Conservation (phyloP, 1,140 invertebrate genomes). For the Drosophila micromelanica region DNA sequence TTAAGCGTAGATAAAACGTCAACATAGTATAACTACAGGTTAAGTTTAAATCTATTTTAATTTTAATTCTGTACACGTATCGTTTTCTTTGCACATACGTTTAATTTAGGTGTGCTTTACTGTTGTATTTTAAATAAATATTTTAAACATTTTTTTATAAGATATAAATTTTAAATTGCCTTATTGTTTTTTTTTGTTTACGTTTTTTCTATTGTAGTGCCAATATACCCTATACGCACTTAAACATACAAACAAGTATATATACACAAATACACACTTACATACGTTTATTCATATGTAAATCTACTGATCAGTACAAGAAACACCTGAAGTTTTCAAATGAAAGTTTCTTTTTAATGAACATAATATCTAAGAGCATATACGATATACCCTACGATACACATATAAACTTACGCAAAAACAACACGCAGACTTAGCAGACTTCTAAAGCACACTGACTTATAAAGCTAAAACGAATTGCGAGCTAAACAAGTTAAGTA, state of each 20-base stretch:
- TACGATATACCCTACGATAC: conserved; percentile 44
- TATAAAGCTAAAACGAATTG: not conserved
- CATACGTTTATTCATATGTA: conserved; percentile 44
- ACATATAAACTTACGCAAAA: conserved; percentile 25
- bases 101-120: conserved; percentile 46
- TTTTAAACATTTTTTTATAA: conserved; percentile 48
- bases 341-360: conserved; percentile 82
- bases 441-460: conserved; percentile 47
- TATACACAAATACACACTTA: conserved; percentile 14
- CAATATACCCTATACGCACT: conserved; percentile 33
- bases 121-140: conserved; percentile 76
- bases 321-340: conserved; percentile 84
- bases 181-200: conserved; percentile 20
- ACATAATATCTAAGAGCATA: conserved; percentile 66
- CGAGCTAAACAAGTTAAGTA: conserved; percentile 15
- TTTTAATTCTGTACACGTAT: conserved; percentile 46
- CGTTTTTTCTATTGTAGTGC: conserved; percentile 45
- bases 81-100: conserved; percentile 34
- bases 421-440: conserved; percentile 58
- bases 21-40: conserved; percentile 23
- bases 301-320: conserved; percentile 83
- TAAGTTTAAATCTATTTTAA: conserved; percentile 44
- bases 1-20: conserved; percentile 38
- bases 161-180: conserved; percentile 18
- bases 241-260: conserved; percentile 22